phyloP scores from a whole-genome alignment of 2,797 vertebrate species.

The Sitta carolinensis region DNA sequence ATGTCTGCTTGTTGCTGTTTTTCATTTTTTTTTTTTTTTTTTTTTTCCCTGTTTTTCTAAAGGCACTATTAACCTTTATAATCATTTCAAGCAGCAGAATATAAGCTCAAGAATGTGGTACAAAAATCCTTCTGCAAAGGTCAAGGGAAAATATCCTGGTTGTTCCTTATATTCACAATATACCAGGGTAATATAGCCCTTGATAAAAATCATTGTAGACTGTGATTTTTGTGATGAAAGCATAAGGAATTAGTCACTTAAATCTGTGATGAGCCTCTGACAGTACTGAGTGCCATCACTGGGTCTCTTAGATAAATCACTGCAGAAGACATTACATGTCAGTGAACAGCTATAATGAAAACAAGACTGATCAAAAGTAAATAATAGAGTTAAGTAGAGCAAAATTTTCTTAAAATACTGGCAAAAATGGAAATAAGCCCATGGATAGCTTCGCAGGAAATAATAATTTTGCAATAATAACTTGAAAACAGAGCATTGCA shows the following conservation, averaged over 20 bases:
- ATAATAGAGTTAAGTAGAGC: background rate
- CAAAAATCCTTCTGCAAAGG: background rate
- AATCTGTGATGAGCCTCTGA: background rate
- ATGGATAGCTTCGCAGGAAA: background rate
- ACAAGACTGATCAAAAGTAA: background rate
- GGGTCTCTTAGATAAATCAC: background rate
- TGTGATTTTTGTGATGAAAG: background rate
- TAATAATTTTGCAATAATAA: background rate
- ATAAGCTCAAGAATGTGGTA: background rate
- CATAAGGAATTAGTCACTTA: background rate
- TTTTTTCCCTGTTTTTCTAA: background rate
- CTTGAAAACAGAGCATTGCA: background rate
- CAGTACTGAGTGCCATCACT: background rate
- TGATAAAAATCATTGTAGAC: background rate
- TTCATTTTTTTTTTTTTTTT: fast-evolving
- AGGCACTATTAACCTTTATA: background rate
- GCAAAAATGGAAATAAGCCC: background rate
- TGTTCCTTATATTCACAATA: background rate
- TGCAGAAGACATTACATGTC: background rate
- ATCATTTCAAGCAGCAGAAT: background rate
- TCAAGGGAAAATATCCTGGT: background rate
- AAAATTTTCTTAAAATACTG: background rate
- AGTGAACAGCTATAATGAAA: background rate
- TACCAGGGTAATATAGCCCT: background rate
- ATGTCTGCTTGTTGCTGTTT: background rate